Base-by-base conservation (phyloP, 2,113 vertebrate species). In the Salvelinus namaycush region DNA sequence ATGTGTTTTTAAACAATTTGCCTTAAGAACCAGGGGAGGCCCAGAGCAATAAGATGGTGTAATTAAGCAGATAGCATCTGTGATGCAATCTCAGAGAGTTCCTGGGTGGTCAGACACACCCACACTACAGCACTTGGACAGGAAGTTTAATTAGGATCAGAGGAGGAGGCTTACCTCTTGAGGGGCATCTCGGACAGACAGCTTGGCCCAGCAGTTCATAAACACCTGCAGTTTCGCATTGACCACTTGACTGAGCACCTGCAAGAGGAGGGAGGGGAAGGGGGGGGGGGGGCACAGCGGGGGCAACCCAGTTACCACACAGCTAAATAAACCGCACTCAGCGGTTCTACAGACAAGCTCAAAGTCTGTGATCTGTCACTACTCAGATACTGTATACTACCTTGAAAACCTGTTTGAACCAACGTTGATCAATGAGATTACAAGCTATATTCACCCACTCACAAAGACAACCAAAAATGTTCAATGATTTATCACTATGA, bases 181-280 rank as follows among this genome's bases (percentile, higher is more conserved):
- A 99, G 92, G 75, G 97, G 97, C 86, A 93, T 93, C 92, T 98
- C 97, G 2, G 98, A 39, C 8, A 6, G 34, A 99, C 82, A 98
- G 93, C 89, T 96, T 96, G 83, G 93, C 86, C 90, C 87, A 94
- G 89, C 96, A 98, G 91, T 97, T 99, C 95, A 97, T 93, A 89
- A 99, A 98, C 89, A 99, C 79, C 75, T 92, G 94, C 80, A 98
- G 86, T 85, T 92, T 96, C 91, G 96, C 87, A 87, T 98, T 99
- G 90, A 97, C 88, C 88, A 98, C 84, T 81, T 96, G 93, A 87
- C 93, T 93, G 84, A 99, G 94, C 31, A 97, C 96, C 98, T 99
- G 86, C 79, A 85, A 80, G 26, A 81, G 78, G 77, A 89, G 67
- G 81, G 34, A 7, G 1, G 34, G 34, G 34, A 7, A 7, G 5